Evolutionary conservation across 2,113 vertebrate genomes (phyloP), one percentile per base, ranked within the genome.

Genomic region (Lagopus muta): DNA sequence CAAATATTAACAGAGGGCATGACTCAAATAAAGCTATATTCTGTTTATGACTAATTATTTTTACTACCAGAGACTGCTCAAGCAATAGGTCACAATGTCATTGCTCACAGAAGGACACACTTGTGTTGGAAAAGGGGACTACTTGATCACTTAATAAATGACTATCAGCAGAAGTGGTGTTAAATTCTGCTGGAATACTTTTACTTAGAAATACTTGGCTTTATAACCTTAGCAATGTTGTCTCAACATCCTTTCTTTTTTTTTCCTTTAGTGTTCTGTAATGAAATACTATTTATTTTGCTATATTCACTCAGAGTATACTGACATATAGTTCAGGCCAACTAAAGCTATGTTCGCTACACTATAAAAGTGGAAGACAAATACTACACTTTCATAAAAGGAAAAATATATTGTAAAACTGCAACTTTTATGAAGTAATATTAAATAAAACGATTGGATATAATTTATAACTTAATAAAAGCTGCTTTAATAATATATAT

Each of bases 271-370:
- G 19, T 78, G 48, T 72, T 86, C 69, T 69, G 60, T 64, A 81
- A 89, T 88, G 36, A 90, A 24, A 28, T n/a, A 27, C 58, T 72
- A 71, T 81, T 87, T 82, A 82, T 57, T n/a, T 82, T 84, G 81
- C 48, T 78, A 79, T 65, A 78, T 48, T 28, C 66, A 73, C 58
- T 91, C 42, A 78, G 38, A 74, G 18, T 38, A 34, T 64, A 28
- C 42, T 74, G 70, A 71, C 34, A 64, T 52, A 20, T 34, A 69
- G 47, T 82, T 94, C 57, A 87, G 57, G 48, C 38, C 48, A 48
- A 69, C 12, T 43, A 28, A 67, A 82, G 52, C 40, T 79, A 16
- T 24, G 90, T 88, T 55, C 60, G 50, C 82, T 52, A 48, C 17
- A 38, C 3, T 57, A 34, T 43, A 55, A 30, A 93, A 86, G 32